Base-by-base conservation (phyloP, 2,888 invertebrate species). In the Acleris laterana region DNA sequence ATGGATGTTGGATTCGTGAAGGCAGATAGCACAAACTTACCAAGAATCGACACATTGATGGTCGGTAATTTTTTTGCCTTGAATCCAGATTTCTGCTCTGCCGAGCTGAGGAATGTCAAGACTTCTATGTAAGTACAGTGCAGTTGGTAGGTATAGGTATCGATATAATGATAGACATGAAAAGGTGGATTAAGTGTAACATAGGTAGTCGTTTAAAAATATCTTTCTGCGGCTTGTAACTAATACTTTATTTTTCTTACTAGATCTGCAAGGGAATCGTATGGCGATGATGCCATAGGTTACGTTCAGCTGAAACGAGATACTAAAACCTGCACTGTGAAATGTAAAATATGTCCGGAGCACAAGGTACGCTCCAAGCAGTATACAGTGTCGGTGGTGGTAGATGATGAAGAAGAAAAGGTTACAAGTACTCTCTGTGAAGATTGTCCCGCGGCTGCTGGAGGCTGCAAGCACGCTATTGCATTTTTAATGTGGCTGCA, bases 401-500 rank as follows among this genome's bases (percentile, higher is more conserved):
- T 25, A 16, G 51, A 51, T 51, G 51, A 51, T n/a, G n/a, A 51
- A 16, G 51, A 51, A 25, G 25, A 13, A 25, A 25, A 25, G 5
- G 51, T 51, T 16, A 51, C 13, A n/a, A 51, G 25, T 25, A n/a
- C 25, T 25, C 25, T 25, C 25, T 51, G 28, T 25, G 16, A 25
- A 25, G 51, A 51, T 28, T 51, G 51, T 51, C 25, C 28, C 16
- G 51, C 51, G 7, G 16, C 25, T 13, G 51, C 51, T 51, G 51
- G 25, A 51, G 51, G 25, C 6, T 51, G 51, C n/a, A 51, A 51
- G 2, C 51, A 51, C 28, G 22, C 51, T 25, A 25, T 51, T 25
- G 51, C 51, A 25, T 51, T 51, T 51, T 57, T 68, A 17, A 61
- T 63, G 56, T 68, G 68, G 61, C 9, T 63, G 11, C 48, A 50